A percentile compares a stretch with the other conserved stretches of the same genome.
phyloP scores from a whole-genome alignment of 2,113 vertebrate genomes.

The Hippocampus guttulatus region DNA sequence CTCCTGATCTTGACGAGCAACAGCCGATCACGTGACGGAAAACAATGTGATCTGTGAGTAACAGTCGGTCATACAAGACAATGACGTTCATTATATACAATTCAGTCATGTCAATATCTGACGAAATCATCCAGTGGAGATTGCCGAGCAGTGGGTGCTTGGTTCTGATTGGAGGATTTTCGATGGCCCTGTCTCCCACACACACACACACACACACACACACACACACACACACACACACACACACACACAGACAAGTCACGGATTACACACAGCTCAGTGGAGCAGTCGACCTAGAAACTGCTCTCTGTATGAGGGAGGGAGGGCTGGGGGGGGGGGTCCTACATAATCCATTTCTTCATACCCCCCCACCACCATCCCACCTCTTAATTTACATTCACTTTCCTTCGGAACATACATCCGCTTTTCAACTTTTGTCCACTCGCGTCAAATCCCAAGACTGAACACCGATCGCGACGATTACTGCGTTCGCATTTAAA shows the following conservation, averaged over 20 bases:
- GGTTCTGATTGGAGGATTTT: background rate
- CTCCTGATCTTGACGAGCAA: background rate
- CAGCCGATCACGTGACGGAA: background rate
- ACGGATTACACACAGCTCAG: constrained; percentile 8
- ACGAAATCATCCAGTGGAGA: background rate
- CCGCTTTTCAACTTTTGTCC: background rate
- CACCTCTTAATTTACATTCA: background rate
- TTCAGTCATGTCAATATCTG: background rate
- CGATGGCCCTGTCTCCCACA: background rate
- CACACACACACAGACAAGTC: background rate
- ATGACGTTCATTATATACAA: background rate
- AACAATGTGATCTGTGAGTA: background rate
- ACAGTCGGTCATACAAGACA: background rate
- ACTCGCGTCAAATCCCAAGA: background rate
- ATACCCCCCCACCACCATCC: too few relatives aligned
- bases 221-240: background rate
- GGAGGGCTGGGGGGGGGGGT: too few relatives aligned
- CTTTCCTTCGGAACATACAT: background rate
- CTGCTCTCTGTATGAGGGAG: too few relatives aligned
- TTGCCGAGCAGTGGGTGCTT: background rate
- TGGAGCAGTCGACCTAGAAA: constrained; percentile 18
- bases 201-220: background rate
- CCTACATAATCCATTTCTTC: constrained; percentile 3
- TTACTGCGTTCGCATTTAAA: too few relatives aligned
- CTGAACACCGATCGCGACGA: background rate